Base-by-base conservation (phyloP, 2,888 invertebrate species). In the Beris chalybata region DNA sequence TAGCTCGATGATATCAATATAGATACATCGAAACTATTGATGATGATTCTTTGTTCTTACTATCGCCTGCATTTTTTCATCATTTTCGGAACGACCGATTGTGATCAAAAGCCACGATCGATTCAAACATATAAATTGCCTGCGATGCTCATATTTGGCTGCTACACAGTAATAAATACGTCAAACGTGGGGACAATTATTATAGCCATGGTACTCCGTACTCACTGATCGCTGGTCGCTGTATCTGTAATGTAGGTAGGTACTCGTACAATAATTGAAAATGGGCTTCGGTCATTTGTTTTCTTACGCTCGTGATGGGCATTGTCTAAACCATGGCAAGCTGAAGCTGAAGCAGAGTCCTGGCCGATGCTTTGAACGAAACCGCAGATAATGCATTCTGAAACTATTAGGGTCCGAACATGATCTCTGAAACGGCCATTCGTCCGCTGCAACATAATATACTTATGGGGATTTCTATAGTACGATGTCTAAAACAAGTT, bases 251-350 rank as follows among this genome's bases (percentile, higher is more conserved):
- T 22, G 22, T 22, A 22, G 22, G 22, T 22, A 22, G 22, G 22
- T 22, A 22, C 22, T 22, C 22, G 22, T 22, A 22, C 22, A 43
- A 52, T 15, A 50, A 50, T 22, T 50, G n/a, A 59, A 59, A 32
- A 31, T 5, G 50, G 12, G 50, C 15, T 61, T 61, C 50, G 61
- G 61, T 61, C 61, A 61, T 61, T 61, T 61, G 52, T 61, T 52
- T 22, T 38, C 7, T 38, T 43, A 52, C 31, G 50, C 22, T 61
- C 50, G 50, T 38, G 61, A 50, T 52, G 52, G 38, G 61, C 43
- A 61, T 61, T 61, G 61, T 61, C 52, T 52, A 22, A 22, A 22
- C 22, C 22, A 22, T 50, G 52, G 13, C 3, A 29, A 31, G 13
- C 43, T 47, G 11, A 12, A 6, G 22, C 22, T 22, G 2, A 22